Evolutionary conservation across 2,797 vertebrate species (phyloP), one percentile per base, ranked within the genome.

Genomic region (Mionectes olivaceus): DNA sequence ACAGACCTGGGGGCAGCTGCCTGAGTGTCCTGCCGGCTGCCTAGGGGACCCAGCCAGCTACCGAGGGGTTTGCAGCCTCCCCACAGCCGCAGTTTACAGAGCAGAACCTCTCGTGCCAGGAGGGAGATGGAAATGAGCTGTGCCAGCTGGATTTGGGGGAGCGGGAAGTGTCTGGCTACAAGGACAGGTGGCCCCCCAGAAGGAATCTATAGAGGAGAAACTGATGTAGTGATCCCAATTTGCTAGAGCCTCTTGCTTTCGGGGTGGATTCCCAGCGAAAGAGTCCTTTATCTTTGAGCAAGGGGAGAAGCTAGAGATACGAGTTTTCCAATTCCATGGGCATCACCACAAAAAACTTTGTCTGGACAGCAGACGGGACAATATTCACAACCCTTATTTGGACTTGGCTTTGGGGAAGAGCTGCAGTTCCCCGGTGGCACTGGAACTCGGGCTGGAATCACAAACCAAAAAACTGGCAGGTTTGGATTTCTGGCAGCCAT

Each of bases 91-190:
- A 46, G 49, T 79, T 84, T 30, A 24, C 63, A 68, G 83, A 90
- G 90, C 92, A 82, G 78, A 87, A 78, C 69, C 37, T 63, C 56
- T 32, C 7, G 0, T 43, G 78, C 61, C 6, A 44, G 39, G 73
- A 69, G 24, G 43, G 35, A 81, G 78, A 30, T 44, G 57, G 65
- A n/a, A 81, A 35, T 4, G 4, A 65, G n/a, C 27, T 1, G 2
- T 1, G 12, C 73, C 81, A 35, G 73, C 28, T 28, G 61, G 64
- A 17, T 65, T 11, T 32, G 5, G 35, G 52, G 61, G 22, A 60
- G 53, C 0, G 1, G 33, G 30, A 82, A 13, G 33, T 0, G 15
- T 23, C 35, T 8, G 17, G 28, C 57, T 50, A 3, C 2, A 7
- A 68, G 28, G 33, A 8, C 46, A 47, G 24, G n/a, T 21, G 25